phyloP scores from a whole-genome alignment of 2,113 vertebrate genomes.

The Gopherus flavomarginatus region DNA sequence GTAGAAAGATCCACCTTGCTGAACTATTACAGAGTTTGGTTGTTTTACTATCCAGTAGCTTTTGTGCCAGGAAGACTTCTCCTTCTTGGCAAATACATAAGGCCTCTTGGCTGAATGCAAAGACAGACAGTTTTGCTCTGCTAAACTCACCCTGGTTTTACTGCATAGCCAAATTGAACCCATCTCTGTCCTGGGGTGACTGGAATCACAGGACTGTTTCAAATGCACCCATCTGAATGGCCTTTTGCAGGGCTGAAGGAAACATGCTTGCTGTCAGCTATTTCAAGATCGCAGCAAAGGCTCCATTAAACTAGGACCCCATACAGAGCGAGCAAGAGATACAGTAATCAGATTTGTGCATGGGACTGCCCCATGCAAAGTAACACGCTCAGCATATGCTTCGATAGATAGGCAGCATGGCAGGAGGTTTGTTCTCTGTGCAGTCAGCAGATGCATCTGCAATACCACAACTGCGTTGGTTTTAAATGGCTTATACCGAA shows the following conservation, averaged over 20 bases:
- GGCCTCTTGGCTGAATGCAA: background rate
- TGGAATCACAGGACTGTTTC: rapidly evolving
- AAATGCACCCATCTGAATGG: background rate
- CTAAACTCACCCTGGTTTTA: background rate
- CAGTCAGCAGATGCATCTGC: background rate
- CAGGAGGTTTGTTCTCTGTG: background rate
- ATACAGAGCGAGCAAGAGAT: background rate
- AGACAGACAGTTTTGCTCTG: background rate
- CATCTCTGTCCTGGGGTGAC: background rate
- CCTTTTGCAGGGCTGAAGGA: background rate
- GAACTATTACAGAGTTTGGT: background rate
- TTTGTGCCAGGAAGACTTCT: background rate
- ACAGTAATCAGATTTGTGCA: background rate
- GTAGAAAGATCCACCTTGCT: background rate
- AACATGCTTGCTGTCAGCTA: background rate
- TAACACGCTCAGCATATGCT: background rate
- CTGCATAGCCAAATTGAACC: background rate
- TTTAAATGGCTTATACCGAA: background rate
- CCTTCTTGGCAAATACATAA: background rate
- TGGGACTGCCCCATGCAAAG: background rate
- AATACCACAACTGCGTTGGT: background rate
- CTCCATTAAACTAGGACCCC: background rate
- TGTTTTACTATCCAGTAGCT: background rate
- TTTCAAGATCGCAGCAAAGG: background rate
- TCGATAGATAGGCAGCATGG: background rate